Evolutionary conservation across 2,888 invertebrate species (phyloP), one percentile per base, ranked within the genome.

Genomic region (Scelioninae gen. 2): DNA sequence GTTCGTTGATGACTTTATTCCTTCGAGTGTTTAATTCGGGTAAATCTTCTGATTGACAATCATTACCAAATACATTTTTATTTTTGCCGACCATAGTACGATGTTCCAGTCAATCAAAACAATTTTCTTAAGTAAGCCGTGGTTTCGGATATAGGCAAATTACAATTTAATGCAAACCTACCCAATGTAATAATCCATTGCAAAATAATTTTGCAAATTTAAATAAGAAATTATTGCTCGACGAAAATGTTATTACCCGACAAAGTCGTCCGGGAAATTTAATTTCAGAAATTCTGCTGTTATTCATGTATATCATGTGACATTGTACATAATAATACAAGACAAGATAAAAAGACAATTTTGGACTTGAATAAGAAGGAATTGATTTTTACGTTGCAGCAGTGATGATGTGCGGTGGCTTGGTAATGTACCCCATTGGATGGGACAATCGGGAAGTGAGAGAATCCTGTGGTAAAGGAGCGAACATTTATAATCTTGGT

Each of bases 391-490:
- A 50, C 57, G 61, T 88, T 88, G 69, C 87, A 90, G 90, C 89
- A 67, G 81, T 89, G 76, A 86, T 90, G 80, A 88, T 91, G 76
- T 86, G 88, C 76, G 86, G 87, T 33, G 91, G 90, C 18, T 87
- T 89, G 63, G 88, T 88, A 50, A 85, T 91, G 77, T 91, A 90
- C 83, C 90, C 91, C 16, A 84, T 90, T 63, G 91, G 91, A 76
- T 91, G 90, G 90, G 89, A 90, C 81, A 90, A 90, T 82, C 86
- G 88, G 72, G 90, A 91, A 86, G 89, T 91, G 41, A 86, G 88
- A 77, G 90, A 91, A 80, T 90, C 90, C 73, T 91, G 91, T 79
- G 90, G 90, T 53, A 87, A 87, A 76, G 83, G 86, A 61, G 89
- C 90, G 50, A 88, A 88, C 74, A 87, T 88, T 76, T 91, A 90